phyloP scores from a whole-genome alignment of 2,888 invertebrate genomes.

The Heteromyza rotundicornis region DNA sequence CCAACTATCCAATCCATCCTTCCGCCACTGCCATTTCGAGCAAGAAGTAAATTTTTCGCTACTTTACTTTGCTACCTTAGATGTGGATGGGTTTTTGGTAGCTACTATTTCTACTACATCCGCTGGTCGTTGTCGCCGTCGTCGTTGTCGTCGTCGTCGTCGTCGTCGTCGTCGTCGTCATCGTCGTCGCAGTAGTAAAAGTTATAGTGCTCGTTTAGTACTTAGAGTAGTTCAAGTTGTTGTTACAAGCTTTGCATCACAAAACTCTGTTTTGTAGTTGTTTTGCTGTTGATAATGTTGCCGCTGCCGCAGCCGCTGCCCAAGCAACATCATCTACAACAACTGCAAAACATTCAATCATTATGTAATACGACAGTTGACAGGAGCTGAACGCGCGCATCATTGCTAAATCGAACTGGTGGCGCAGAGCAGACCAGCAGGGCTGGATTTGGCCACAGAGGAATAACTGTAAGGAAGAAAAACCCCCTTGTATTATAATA shows the following conservation, averaged over 20 bases:
- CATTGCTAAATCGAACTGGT: not conserved
- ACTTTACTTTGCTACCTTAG: too few relatives aligned
- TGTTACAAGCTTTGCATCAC: slow-evolving; percentile 11
- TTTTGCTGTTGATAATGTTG: slow-evolving; percentile 8
- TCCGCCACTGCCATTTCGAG: too few relatives aligned
- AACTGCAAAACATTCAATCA: slow-evolving; percentile 16
- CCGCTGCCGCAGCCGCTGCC: slow-evolving; percentile 12
- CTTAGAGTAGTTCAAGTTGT: not conserved
- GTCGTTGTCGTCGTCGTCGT: slow-evolving; percentile 11
- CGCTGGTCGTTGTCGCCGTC: slow-evolving; percentile 5
- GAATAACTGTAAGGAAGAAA: too few relatives aligned
- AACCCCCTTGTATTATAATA: too few relatives aligned
- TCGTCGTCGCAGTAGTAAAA: slow-evolving; percentile 6
- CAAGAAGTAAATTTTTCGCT: slow-evolving; percentile 16
- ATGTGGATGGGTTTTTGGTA: too few relatives aligned
- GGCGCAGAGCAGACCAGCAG: not conserved
- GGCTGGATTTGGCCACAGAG: too few relatives aligned
- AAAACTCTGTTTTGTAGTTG: not conserved
- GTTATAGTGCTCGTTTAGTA: not conserved
- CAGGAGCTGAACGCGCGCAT: not conserved
- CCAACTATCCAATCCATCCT: too few relatives aligned
- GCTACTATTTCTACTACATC: not conserved
- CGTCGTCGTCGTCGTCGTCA: not conserved
- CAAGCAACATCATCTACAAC: slow-evolving; percentile 27
- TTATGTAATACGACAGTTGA: not conserved